A percentile compares a stretch with the other conserved stretches of the same genome.
phyloP scores from a whole-genome alignment of 2,113 vertebrate genomes.

The Cephalopterus ornatus region DNA sequence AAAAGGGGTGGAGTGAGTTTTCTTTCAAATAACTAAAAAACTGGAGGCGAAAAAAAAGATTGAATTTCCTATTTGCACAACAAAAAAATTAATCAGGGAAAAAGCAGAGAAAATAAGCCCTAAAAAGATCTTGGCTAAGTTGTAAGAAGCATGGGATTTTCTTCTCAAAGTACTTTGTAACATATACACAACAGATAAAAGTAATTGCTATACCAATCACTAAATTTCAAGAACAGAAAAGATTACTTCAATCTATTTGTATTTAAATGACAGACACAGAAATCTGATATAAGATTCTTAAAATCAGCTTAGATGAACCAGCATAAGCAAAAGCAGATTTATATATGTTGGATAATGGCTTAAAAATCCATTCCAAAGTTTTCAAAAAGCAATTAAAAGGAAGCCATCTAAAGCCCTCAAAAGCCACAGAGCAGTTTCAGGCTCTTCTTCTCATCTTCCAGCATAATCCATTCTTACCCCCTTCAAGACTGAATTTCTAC shows the following conservation, averaged over 20 bases:
- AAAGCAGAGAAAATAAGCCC: neutral
- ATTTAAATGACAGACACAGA: neutral
- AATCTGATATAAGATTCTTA: neutral
- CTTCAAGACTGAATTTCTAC: constrained; percentile 11
- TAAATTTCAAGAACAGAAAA: neutral
- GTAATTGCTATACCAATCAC: neutral
- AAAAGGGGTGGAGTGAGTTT: neutral
- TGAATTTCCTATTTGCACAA: neutral
- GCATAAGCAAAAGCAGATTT: constrained; percentile 18
- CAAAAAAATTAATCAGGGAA: neutral
- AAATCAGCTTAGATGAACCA: neutral
- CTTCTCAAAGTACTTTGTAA: neutral
- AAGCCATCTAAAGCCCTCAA: neutral
- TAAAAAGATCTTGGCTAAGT: neutral
- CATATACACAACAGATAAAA: neutral
- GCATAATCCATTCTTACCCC: neutral
- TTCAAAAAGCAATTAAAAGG: neutral
- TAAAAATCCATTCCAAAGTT: neutral
- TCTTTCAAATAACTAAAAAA: neutral
- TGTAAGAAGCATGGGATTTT: neutral
- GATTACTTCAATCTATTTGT: neutral
- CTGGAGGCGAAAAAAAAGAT: neutral
- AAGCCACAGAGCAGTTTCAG: neutral
- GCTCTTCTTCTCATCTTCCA: constrained; percentile 10
- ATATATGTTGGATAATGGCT: neutral